Percentiles rank a stretch among this genome's conserved stretches.
Evolutionary conservation across 2,797 vertebrate species (phyloP).

Genomic region (Myotis daubentonii): DNA sequence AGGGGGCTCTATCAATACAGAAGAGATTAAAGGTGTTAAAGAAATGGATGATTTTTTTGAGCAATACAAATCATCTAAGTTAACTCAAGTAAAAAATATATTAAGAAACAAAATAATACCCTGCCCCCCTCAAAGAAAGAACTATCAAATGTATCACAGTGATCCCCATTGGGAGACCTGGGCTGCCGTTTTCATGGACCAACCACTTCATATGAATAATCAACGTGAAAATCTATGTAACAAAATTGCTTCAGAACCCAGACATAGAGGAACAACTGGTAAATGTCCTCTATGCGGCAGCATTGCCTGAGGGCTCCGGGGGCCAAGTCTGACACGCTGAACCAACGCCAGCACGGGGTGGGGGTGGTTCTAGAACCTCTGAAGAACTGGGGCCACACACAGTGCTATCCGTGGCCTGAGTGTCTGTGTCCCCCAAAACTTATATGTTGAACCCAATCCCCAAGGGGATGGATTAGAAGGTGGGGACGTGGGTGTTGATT

Average conservation of each 20-base stretch:
- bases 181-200: neutral
- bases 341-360: fast-evolving
- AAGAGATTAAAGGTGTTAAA: neutral
- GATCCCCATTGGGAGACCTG: neutral
- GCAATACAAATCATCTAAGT: neutral
- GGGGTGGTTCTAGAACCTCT: no score
- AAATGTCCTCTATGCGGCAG: no score
- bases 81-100: neutral
- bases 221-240: neutral
- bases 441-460: neutral
- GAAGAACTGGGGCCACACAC: no score
- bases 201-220: neutral
- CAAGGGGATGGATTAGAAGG: no score
- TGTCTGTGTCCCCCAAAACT: no score
- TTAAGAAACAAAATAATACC: neutral
- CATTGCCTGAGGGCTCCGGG: neutral
- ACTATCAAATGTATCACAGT: neutral
- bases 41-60: neutral
- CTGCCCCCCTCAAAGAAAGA: neutral
- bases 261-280: neutral
- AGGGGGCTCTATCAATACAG: neutral
- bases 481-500: neutral
- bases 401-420: neutral
- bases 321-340: neutral
- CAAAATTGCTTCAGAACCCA: neutral